Percentiles rank a stretch among this genome's conserved stretches.
These are phyloP conservation scores for Samia ricini DNA, from an alignment of 1,140 invertebrate species.

Conservation along the genomic window DNA sequence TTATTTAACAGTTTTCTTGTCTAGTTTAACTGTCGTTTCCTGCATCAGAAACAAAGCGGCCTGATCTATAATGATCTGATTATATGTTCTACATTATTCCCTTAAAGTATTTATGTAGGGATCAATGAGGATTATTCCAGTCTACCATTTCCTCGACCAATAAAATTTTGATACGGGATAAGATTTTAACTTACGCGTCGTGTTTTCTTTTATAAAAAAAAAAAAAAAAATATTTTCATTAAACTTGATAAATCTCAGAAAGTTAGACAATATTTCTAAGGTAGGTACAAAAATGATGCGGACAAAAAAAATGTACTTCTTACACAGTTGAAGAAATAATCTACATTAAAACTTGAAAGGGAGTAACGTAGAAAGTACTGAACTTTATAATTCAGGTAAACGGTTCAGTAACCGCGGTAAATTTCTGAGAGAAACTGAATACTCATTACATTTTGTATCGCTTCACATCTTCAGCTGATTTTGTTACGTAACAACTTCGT, in stretches of 20 bases:
- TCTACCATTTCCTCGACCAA: background rate
- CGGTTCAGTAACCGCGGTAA: background rate
- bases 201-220: background rate
- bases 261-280: background rate
- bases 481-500: constrained; percentile 3
- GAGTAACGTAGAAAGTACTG: background rate
- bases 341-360: background rate
- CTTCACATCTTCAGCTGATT: constrained; percentile 1
- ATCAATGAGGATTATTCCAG: background rate
- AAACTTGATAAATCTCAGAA: background rate
- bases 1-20: too few species aligned
- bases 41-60: too few species aligned
- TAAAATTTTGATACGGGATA: background rate
- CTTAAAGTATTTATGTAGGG: too few species aligned
- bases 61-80: too few species aligned
- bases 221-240: constrained; percentile 1
- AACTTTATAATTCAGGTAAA: constrained; percentile 8
- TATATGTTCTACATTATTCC: too few species aligned
- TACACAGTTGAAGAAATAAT: background rate
- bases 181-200: background rate
- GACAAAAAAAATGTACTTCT: background rate
- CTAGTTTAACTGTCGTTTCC: too few species aligned
- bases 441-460: constrained; percentile 28
- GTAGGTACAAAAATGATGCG: background rate
- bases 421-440: constrained; percentile 15